phyloP scores from a whole-genome alignment of 2,888 invertebrate genomes.

The Philaethria dido region DNA sequence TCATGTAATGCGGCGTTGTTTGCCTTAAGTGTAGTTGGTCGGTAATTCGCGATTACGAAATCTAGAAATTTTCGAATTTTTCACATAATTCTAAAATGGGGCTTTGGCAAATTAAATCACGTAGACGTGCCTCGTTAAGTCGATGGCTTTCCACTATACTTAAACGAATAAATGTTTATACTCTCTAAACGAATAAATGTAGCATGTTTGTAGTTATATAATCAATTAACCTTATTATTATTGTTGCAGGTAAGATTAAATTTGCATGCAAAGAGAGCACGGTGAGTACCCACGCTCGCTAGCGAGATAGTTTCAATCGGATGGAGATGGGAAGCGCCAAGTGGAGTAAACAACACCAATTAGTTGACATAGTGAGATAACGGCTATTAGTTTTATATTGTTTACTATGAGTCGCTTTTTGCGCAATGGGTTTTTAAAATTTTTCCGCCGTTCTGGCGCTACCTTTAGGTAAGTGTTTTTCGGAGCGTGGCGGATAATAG shows the following conservation, averaged over 20 bases:
- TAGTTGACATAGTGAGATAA: constrained; percentile 78
- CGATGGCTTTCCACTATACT: constrained; percentile 33
- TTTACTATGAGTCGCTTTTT: constrained; percentile 78
- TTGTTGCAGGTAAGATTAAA: constrained; percentile 74
- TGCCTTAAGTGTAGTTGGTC: constrained; percentile 66
- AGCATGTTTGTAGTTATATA: constrained; percentile 29
- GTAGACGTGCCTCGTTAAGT: constrained; percentile 36
- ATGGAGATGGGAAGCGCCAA: constrained; percentile 47
- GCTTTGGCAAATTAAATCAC: constrained; percentile 31
- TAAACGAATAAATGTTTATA: constrained; percentile 23
- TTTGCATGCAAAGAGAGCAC: constrained; percentile 46
- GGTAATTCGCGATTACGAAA: constrained; percentile 69
- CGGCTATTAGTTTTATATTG: constrained; percentile 79
- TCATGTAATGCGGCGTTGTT: constrained; percentile 63
- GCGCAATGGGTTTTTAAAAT: constrained; percentile 80
- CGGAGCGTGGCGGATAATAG: constrained; percentile 83
- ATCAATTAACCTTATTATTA: constrained; percentile 48
- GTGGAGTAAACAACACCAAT: constrained; percentile 80
- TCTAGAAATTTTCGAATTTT: constrained; percentile 59
- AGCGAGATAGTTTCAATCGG: constrained; percentile 50
- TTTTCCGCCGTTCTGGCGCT: constrained; percentile 78
- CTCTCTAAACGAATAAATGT: constrained; percentile 24
- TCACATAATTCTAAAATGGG: constrained; percentile 51
- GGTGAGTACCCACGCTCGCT: constrained; percentile 57
- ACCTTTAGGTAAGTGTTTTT: constrained; percentile 81